Evolutionary conservation across 30 jellyfish, hydroid and myxozoan genomes (phyloP), one percentile per base, ranked within the genome.

Genomic region (Aurelia aurita complex sp. Pacific): DNA sequence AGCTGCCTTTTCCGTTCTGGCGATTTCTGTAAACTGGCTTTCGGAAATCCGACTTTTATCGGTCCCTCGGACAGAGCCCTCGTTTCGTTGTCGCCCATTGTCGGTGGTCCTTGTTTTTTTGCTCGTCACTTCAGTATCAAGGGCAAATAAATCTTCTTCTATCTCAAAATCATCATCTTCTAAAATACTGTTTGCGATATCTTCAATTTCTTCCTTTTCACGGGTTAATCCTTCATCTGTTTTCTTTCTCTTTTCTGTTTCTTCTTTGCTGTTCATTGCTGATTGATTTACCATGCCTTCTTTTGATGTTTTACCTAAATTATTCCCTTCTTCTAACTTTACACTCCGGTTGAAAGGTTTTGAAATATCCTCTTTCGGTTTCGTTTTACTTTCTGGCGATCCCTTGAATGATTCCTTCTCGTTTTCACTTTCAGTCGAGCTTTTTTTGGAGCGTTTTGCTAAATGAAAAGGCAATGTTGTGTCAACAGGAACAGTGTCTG

Each of bases 401-500:
- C 4, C 66, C 19, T 15, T n/a, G 23, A 74, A 17, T 19, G 65
- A 46, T 17, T 5, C 46, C 7, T 74, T 34, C 35, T 7, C 53
- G 40, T 12, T 77, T 5, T 55, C 87, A 53, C 29, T 33, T 43
- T 74, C 55, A 13, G n/a, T 51, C 9, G 87, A 76, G 17, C 63
- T 53, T 14, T 59, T 66, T 19, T 69, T 68, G 38, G 77, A 35
- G 10, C 78, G 74, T 35, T 82, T 82, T 11, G 91, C 65, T 32
- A 69, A 23, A 51, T 82, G 91, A 62, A 82, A 53, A 10, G 91
- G 78, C 43, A 64, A 57, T 15, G 91, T 34, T 18, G 13, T 59
- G 50, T 69, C 91, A 9, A 18, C 19, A 5, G 83, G 83, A 17
- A 82, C 83, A 10, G 86, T 83, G 65, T 83, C 92, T 19, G 92